Base-by-base conservation (phyloP, 2,888 invertebrate genomes). In the Drepanosiphum platanoidis region DNA sequence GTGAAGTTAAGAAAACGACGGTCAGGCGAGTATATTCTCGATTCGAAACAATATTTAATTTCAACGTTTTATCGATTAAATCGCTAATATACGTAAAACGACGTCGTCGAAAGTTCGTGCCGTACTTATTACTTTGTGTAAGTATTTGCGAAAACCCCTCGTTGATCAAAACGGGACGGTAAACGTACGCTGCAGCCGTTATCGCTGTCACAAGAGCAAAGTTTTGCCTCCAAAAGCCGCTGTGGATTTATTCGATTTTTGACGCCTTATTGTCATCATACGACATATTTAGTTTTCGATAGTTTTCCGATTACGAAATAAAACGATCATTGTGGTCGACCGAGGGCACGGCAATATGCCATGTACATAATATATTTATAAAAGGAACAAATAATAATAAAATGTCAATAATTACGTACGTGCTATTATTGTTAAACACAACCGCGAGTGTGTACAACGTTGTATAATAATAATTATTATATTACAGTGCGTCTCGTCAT, bases 171-270 rank as follows among this genome's bases (percentile, higher is more conserved):
- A 46, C 8, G 8, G 18, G 18, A 46, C 15, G 3, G 34, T 15
- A 30, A 27, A 30, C 30, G 22, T 11, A 22, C 11, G 4, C 8
- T n/a, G n/a, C n/a, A n/a, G 7, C 52, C 30, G 42, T 75, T 52
- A n/a, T n/a, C n/a, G 13, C 7, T n/a, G 30, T 72, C 15, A 15
- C 34, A 34, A 30, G 22, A 5, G 15, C 34, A 52, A 58, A 75
- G 75, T 75, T 75, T 75, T n/a, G 13, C 34, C n/a, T 0, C 58
- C 75, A 34, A 75, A 75, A 34, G 52, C 52, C 46, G 1, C 46
- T n/a, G n/a, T n/a, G 34, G n/a, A 75, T 75, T 52, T 58, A 52
- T 58, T 52, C n/a, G 34, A 52, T 32, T 75, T n/a, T 75, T 52
- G 13, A 52, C n/a, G 58, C 74, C 34, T 75, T 15, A 34, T 36